These are phyloP conservation scores for Phalacrocorax aristotelis DNA, from an alignment of 2,113 vertebrate species.

Conservation along the genomic window DNA sequence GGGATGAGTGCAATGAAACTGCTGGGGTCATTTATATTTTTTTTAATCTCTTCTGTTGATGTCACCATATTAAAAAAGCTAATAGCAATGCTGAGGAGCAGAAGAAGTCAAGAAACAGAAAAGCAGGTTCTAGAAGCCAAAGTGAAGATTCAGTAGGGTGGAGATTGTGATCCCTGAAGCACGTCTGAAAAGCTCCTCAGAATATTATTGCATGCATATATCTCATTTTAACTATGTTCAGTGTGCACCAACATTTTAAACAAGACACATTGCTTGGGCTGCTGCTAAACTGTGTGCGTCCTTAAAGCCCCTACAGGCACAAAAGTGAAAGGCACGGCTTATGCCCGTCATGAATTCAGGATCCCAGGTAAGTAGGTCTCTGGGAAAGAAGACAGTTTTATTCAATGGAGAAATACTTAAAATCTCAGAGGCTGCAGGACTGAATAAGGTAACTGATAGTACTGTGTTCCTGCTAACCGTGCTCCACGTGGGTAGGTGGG, in stretches of 20 bases:
- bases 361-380: neutral
- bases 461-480: neutral
- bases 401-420: neutral
- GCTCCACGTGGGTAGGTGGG: neutral
- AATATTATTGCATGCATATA: neutral
- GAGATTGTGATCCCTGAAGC: neutral
- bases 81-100: neutral
- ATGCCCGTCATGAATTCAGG: neutral
- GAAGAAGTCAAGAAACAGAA: neutral
- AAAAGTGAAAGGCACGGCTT: neutral
- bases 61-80: neutral
- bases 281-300: neutral
- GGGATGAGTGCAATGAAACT: neutral
- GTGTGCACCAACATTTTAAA: neutral
- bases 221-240: neutral
- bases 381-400: neutral
- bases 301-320: neutral
- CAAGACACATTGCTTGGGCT: neutral
- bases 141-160: neutral
- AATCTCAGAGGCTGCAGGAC: neutral
- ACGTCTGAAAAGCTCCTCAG: neutral
- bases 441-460: neutral
- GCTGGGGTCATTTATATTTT: neutral
- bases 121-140: neutral
- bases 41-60: neutral